phyloP scores from a whole-genome alignment of 2,113 vertebrate genomes.

The Plotosus lineatus region DNA sequence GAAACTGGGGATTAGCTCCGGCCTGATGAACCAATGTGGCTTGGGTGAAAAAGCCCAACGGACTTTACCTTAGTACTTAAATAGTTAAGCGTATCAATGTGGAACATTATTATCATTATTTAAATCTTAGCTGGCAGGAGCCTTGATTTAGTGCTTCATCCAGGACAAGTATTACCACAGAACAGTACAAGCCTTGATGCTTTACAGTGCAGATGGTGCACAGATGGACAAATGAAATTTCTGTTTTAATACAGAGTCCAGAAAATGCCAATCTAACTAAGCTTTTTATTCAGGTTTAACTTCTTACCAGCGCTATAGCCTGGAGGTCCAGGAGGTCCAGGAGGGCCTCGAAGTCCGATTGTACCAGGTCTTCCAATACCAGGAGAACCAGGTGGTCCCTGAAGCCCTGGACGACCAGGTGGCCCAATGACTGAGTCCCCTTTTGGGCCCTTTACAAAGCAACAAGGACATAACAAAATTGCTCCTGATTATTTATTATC shows the following conservation, averaged over 20 bases:
- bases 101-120: background rate
- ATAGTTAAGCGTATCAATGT: no score
- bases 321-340: constrained; percentile 70
- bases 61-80: no score
- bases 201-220: background rate
- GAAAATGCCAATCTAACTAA: background rate
- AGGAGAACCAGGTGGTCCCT: constrained; percentile 83
- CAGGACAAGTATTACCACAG: background rate
- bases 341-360: constrained; percentile 83
- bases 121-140: background rate
- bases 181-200: background rate
- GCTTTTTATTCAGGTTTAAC: background rate
- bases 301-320: constrained; percentile 77
- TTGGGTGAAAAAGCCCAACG: no score
- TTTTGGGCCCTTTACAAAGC: constrained; percentile 82
- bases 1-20: no score
- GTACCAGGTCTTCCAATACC: constrained; percentile 84
- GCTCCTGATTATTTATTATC: constrained; percentile 5
- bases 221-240: constrained; percentile 5
- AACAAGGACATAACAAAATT: background rate
- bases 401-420: constrained; percentile 81
- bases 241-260: background rate
- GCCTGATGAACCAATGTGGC: no score
- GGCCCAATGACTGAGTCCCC: constrained; percentile 83
- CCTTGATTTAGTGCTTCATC: constrained; percentile 10